Evolutionary conservation across 2,113 vertebrate species (phyloP).

Genomic region (Neogobius melanostomus): DNA sequence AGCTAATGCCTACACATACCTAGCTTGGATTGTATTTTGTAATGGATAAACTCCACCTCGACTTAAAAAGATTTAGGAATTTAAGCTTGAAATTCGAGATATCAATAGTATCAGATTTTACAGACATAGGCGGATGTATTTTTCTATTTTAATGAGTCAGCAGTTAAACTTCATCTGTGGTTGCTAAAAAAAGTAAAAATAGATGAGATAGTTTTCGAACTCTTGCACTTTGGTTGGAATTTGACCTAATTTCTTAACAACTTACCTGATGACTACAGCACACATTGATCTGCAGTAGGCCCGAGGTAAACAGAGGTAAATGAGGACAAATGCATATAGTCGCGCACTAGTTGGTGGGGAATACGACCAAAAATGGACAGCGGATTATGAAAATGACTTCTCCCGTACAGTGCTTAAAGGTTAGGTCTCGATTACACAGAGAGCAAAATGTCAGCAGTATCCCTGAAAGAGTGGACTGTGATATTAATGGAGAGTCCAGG

Average conservation of each 20-base stretch:
- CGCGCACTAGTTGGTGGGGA: slow-evolving; percentile 34
- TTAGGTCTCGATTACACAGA: slow-evolving; percentile 85
- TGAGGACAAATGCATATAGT: slow-evolving; percentile 51
- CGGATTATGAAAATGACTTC: slow-evolving; percentile 87
- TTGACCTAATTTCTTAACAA: not conserved
- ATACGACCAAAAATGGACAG: slow-evolving; percentile 61
- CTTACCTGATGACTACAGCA: not conserved
- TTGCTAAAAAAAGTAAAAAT: too few species aligned
- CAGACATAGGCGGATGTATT: too few species aligned
- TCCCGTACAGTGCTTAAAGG: slow-evolving; percentile 86
- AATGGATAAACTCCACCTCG: too few species aligned
- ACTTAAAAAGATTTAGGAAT: too few species aligned
- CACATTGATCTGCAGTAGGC: slow-evolving; percentile 19
- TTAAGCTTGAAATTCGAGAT: too few species aligned
- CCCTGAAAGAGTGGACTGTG: slow-evolving; percentile 72
- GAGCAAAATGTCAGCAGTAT: slow-evolving; percentile 79
- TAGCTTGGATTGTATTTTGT: too few species aligned
- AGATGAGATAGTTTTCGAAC: not conserved
- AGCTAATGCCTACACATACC: too few species aligned
- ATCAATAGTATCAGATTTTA: too few species aligned
- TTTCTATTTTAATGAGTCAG: not conserved
- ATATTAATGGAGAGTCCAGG: slow-evolving; percentile 77
- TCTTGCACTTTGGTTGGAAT: not conserved
- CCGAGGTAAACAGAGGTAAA: slow-evolving; percentile 44
- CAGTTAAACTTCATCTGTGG: too few species aligned